Evolutionary conservation across 2,113 vertebrate genomes (phyloP).

Genomic region (Microcebus lehilahytsara): DNA sequence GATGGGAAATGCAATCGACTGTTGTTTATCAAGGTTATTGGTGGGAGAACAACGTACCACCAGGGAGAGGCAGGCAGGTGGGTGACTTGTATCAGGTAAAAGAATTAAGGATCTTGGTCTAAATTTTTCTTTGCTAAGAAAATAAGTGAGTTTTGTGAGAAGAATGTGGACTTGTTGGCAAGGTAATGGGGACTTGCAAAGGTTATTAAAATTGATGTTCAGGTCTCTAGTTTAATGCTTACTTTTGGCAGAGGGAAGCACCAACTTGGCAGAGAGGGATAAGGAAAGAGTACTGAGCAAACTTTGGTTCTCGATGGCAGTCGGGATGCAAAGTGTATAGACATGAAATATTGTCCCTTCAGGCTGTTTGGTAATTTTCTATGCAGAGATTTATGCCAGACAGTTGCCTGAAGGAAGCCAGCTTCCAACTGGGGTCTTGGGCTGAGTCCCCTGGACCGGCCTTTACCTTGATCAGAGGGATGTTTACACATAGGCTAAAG

Average conservation of each 20-base stretch:
- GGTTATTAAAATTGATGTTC: background rate
- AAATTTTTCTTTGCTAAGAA: background rate
- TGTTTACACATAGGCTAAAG: background rate
- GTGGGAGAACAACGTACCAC: background rate
- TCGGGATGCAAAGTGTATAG: background rate
- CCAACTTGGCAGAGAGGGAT: background rate
- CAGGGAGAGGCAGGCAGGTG: background rate
- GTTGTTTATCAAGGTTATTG: background rate
- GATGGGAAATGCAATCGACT: background rate
- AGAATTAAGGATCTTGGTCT: background rate
- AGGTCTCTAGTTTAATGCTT: background rate
- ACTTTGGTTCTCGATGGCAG: fast-evolving
- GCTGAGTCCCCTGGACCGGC: background rate
- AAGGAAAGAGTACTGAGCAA: background rate
- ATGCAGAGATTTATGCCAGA: background rate
- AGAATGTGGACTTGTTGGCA: background rate
- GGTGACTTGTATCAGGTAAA: background rate
- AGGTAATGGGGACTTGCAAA: background rate
- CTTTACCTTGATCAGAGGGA: background rate
- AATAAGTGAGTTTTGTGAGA: background rate
- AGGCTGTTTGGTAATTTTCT: background rate
- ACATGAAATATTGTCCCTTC: background rate
- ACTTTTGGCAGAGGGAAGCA: background rate
- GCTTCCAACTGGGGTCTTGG: background rate
- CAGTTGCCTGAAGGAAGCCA: background rate